Evolutionary conservation across 2,888 invertebrate genomes (phyloP).

Genomic region (Philonicus albiceps): DNA sequence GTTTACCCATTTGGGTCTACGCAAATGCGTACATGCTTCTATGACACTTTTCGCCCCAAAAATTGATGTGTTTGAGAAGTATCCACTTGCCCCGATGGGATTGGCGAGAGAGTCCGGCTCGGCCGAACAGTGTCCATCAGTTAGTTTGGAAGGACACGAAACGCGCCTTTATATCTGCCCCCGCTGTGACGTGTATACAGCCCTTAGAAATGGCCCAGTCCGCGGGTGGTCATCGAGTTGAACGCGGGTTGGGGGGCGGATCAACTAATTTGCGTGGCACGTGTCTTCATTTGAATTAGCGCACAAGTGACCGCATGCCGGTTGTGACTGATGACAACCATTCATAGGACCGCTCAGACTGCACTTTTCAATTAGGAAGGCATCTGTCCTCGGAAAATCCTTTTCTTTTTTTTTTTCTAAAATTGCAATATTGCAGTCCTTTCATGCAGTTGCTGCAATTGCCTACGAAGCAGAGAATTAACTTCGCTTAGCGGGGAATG

Average conservation of each 20-base stretch:
- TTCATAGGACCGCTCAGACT: background rate
- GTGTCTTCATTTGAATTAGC: constrained; percentile 1
- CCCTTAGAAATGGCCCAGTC: background rate
- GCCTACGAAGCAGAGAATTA: background rate
- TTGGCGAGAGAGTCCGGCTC: background rate
- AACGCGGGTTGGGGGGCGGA: background rate
- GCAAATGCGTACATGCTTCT: constrained; percentile 37
- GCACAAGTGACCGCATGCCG: background rate
- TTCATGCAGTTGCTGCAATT: background rate
- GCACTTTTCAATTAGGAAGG: background rate
- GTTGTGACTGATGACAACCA: constrained; percentile 9
- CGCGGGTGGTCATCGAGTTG: background rate
- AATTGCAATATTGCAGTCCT: background rate
- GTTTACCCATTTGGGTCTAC: constrained; percentile 33
- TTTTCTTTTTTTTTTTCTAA: background rate
- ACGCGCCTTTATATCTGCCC: background rate
- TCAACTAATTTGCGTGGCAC: background rate
- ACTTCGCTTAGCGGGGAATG: background rate
- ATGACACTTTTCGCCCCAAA: constrained; percentile 25
- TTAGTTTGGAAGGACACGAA: background rate
- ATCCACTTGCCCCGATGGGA: background rate
- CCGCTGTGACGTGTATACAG: background rate
- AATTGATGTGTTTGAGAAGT: constrained; percentile 38
- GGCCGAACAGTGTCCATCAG: background rate
- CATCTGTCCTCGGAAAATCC: background rate